Evolutionary conservation across 2,888 invertebrate species (phyloP).

Genomic region (Clivina fossor): DNA sequence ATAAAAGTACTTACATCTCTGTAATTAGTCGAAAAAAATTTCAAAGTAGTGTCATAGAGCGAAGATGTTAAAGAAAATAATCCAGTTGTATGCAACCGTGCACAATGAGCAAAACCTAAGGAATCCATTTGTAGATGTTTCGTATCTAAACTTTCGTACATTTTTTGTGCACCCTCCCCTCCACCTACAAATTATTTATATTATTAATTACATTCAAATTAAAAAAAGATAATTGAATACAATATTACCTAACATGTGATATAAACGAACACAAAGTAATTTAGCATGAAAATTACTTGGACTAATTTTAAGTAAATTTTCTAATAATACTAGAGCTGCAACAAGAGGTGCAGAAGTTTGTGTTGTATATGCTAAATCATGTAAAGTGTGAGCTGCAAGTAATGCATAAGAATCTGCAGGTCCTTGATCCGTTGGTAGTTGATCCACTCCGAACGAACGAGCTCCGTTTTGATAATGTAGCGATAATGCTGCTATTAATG

Average conservation of each 20-base stretch:
- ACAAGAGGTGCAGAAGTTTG: constrained; percentile 60
- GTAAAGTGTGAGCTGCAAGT: constrained; percentile 73
- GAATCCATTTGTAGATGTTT: constrained; percentile 94
- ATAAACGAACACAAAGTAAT: constrained; percentile 77
- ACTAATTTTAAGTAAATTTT: constrained; percentile 72
- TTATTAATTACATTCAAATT: constrained; percentile 14
- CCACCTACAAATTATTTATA: constrained; percentile 61
- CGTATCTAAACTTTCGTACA: constrained; percentile 79
- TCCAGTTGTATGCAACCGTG: constrained; percentile 72
- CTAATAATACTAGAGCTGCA: constrained; percentile 69
- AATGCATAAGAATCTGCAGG: constrained; percentile 79
- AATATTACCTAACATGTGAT: constrained; percentile 69
- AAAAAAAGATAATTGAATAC: background rate
- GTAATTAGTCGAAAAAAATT: constrained; percentile 85
- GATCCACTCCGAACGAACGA: constrained; percentile 58
- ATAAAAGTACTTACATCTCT: constrained; percentile 77
- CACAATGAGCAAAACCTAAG: constrained; percentile 81
- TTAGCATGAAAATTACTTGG: constrained; percentile 90
- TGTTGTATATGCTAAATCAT: constrained; percentile 58
- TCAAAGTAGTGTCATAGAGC: constrained; percentile 73
- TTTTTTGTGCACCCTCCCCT: constrained; percentile 69
- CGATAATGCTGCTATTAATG: constrained; percentile 63
- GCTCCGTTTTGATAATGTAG: constrained; percentile 67
- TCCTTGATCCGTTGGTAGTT: constrained; percentile 70
- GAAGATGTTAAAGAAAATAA: constrained; percentile 69